Percentiles rank a stretch among this genome's conserved stretches.
phyloP scores from a whole-genome alignment of 2,888 invertebrate species.

The Clunio marinus region DNA sequence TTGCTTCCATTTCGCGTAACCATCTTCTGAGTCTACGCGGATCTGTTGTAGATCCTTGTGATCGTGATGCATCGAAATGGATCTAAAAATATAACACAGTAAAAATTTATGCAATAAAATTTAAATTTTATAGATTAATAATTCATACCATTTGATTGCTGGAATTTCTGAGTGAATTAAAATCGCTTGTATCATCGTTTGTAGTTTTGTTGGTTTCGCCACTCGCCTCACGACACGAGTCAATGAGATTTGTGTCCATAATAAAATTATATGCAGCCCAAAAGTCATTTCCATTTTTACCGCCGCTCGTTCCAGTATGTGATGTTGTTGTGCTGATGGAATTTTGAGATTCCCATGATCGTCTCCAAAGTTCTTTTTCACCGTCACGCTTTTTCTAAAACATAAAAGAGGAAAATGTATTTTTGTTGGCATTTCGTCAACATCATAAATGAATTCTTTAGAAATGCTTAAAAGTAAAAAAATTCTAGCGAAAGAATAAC shows the following conservation, averaged over 20 bases:
- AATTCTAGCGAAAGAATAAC: neutral
- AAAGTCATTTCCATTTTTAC: slow-evolving; percentile 83
- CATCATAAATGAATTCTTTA: too few species aligned
- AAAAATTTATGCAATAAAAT: neutral
- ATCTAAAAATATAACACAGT: neutral
- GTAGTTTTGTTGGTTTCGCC: slow-evolving; percentile 44
- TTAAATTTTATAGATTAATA: neutral
- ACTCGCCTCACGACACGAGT: slow-evolving; percentile 69
- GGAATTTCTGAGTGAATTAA: neutral
- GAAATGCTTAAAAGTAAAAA: too few species aligned
- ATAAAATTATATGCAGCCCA: slow-evolving; percentile 93
- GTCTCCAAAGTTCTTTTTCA: slow-evolving; percentile 65
- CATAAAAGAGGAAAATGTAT: too few species aligned
- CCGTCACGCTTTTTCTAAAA: slow-evolving; percentile 53
- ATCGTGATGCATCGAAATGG: slow-evolving; percentile 43
- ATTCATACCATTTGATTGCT: slow-evolving; percentile 7
- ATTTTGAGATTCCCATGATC: slow-evolving; percentile 72
- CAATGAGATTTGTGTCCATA: slow-evolving; percentile 91
- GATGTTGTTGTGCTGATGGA: slow-evolving; percentile 57
- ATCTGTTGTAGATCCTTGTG: slow-evolving; percentile 46
- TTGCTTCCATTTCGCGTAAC: slow-evolving; percentile 80
- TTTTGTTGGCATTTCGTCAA: neutral
- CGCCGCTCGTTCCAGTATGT: slow-evolving; percentile 48
- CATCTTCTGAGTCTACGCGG: slow-evolving; percentile 67
- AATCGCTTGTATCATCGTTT: slow-evolving; percentile 20